Evolutionary conservation across 2,797 vertebrate species (phyloP).

Genomic region (Schizopygopsis malacanthus): DNA sequence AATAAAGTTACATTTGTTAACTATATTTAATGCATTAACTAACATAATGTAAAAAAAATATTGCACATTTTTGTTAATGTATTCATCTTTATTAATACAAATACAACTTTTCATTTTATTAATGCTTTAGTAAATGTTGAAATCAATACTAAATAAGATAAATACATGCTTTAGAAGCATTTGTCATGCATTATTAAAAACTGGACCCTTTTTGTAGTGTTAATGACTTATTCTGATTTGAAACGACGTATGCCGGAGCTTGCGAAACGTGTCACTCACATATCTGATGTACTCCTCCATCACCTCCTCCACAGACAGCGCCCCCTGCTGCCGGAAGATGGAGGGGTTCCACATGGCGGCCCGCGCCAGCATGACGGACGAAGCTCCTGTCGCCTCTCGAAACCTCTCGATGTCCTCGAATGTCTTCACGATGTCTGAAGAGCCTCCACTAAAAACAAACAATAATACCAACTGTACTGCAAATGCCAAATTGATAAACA

Average conservation of each 20-base stretch:
- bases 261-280: slow-evolving; percentile 71
- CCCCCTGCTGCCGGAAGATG: slow-evolving; percentile 85
- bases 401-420: slow-evolving; percentile 70
- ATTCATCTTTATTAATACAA: too few relatives aligned
- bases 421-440: slow-evolving; percentile 74
- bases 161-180: neutral
- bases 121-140: too few relatives aligned
- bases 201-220: neutral
- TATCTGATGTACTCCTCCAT: slow-evolving; percentile 93
- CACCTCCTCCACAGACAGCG: slow-evolving; percentile 83
- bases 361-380: slow-evolving; percentile 93
- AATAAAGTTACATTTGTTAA: neutral
- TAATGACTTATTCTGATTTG: neutral
- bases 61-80: too few relatives aligned
- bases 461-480: neutral
- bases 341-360: slow-evolving; percentile 98
- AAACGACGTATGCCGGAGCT: neutral
- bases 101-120: too few relatives aligned
- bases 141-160: neutral
- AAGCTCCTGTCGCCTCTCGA: slow-evolving; percentile 76
- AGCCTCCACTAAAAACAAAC: slow-evolving; percentile 71
- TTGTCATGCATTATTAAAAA: too few relatives aligned
- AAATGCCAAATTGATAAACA: neutral
- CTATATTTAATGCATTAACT: neutral
- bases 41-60: too few relatives aligned